Percentiles rank a stretch among this genome's conserved stretches.
Evolutionary conservation across 2,797 vertebrate species (phyloP).

Genomic region (Leucoraja ocellata): DNA sequence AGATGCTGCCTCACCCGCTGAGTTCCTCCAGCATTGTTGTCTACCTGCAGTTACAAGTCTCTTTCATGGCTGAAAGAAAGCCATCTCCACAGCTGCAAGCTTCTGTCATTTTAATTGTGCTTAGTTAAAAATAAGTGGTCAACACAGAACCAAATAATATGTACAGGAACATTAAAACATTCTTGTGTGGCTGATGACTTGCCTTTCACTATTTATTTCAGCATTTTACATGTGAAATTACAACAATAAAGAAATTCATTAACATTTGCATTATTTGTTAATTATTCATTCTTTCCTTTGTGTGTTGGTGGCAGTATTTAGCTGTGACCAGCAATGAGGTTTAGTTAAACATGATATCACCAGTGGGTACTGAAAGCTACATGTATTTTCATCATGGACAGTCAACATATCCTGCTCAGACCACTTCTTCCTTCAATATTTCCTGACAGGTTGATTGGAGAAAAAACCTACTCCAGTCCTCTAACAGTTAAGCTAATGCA

Average conservation of each 20-base stretch:
- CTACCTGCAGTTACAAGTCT: not conserved
- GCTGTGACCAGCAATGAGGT: not conserved
- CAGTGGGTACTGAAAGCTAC: not conserved
- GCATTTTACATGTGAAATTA: not conserved
- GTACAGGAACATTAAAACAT: not conserved
- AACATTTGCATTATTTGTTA: not conserved
- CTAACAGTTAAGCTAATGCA: not conserved
- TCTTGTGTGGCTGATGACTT: not conserved
- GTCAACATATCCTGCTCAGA: not conserved
- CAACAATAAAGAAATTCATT: not conserved
- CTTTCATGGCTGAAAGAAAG: not conserved
- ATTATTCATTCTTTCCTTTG: not conserved
- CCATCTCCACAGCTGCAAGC: not conserved
- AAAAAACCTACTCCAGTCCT: not conserved
- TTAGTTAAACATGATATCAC: not conserved
- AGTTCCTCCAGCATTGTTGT: too few species aligned
- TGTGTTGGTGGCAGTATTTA: not conserved
- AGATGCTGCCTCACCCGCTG: too few species aligned
- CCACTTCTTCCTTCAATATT: not conserved
- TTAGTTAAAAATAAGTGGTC: not conserved
- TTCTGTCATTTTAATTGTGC: not conserved
- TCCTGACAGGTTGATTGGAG: not conserved
- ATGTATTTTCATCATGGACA: not conserved
- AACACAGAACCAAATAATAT: not conserved
- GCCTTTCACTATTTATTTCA: not conserved